Percentiles rank a stretch among this genome's conserved stretches.
Conservation (phyloP, 2,888 invertebrate species). For the Metallyticus violacea region DNA sequence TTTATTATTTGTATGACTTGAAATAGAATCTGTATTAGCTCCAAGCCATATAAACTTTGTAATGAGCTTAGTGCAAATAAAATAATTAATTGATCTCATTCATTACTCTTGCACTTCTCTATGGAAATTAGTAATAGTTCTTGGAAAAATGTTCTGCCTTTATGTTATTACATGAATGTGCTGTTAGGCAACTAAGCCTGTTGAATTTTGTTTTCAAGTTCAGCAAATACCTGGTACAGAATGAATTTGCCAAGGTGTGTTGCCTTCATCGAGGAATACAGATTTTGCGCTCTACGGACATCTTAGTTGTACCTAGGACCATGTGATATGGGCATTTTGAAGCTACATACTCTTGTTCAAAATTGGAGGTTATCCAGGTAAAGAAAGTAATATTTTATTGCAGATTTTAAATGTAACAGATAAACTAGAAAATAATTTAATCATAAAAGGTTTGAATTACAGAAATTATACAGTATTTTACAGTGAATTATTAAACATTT, state of each 20-base stretch:
- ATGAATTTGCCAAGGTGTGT: constrained; percentile 75
- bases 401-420: background rate
- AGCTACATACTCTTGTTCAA: background rate
- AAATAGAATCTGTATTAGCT: no score
- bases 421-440: background rate
- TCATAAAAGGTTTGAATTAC: no score
- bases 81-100: no score
- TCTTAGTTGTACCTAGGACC: constrained; percentile 49
- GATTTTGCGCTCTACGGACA: constrained; percentile 56
- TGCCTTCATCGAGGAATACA: constrained; percentile 85
- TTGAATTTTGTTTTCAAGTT: constrained; percentile 59
- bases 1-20: no score
- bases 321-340: constrained; percentile 13
- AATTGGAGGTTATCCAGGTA: background rate
- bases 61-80: no score
- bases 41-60: no score
- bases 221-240: constrained; percentile 78
- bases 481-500: background rate
- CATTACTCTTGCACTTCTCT: no score
- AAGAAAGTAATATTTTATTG: background rate
- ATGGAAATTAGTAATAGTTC: no score
- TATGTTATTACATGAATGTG: no score
- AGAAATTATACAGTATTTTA: background rate
- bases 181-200: no score
- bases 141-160: no score